Evolutionary conservation across 2,888 invertebrate genomes (phyloP), one percentile per base, ranked within the genome.

Genomic region (Operophtera brumata): DNA sequence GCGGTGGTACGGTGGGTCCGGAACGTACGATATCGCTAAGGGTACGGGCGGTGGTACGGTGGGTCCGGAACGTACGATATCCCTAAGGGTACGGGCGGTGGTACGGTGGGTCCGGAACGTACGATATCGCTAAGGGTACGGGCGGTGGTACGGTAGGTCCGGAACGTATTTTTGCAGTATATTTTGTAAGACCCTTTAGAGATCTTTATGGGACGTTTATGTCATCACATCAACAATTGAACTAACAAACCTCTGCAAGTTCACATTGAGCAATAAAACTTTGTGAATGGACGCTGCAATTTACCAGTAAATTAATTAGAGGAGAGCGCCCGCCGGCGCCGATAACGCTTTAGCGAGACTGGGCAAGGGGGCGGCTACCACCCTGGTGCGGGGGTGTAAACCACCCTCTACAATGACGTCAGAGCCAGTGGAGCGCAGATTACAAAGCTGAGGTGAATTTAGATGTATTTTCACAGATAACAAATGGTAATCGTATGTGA

Each of bases 381-480:
- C 39, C 35, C 40, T 12, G 25, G 35, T 14, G 45, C 47, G 56
- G 44, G 46, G 58, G 58, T 45, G 41, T 14, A 14, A 34, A 37
- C 56, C 56, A 62, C 63, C 65, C 61, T 56, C 49, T 60, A 54
- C 64, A 65, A 67, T 76, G 75, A 77, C 76, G 77, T 77, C 75
- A 76, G 62, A 62, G 57, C 61, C 57, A 55, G 59, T 62, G 56
- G 59, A 57, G 64, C 63, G 67, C 59, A 71, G 60, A 63, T 61
- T 67, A 59, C 52, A 60, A 47, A 57, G 61, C 61, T 64, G 60
- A 57, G 66, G 67, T 66, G 62, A 66, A 67, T 64, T 62, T 66
- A 51, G 57, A 64, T 58, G 51, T 58, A 58, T 61, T 59, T 60
- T 59, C 51, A 36, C 45, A 45, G 51, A 57, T 59, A 56, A 59